Conservation (phyloP, 2,797 vertebrate species). For the Muscicapa comitata region DNA sequence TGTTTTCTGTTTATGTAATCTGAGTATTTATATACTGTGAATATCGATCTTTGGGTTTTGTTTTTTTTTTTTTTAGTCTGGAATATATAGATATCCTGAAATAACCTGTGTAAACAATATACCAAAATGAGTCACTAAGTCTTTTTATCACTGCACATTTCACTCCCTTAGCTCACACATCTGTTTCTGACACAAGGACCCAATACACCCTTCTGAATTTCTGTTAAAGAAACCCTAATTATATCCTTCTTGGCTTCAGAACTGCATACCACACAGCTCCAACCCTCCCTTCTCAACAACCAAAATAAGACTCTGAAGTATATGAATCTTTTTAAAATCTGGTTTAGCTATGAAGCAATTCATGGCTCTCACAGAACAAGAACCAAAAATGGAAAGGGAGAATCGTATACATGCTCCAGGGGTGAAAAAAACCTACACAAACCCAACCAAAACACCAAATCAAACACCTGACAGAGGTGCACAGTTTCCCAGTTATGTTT, state of each 20-base stretch:
- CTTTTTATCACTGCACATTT: background rate
- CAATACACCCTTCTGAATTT: background rate
- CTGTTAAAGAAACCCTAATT: background rate
- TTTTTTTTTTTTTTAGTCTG: background rate
- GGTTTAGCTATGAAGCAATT: background rate
- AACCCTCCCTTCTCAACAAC: background rate
- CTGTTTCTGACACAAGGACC: background rate
- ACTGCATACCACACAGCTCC: background rate
- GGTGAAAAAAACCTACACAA: background rate
- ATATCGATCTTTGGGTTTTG: rapidly evolving
- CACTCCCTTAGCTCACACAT: background rate
- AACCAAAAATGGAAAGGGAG: background rate
- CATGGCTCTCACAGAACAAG: background rate
- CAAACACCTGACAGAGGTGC: background rate
- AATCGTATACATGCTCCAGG: background rate
- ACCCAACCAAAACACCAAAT: background rate
- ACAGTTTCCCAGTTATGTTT: background rate
- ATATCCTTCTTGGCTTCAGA: background rate
- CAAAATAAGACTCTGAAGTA: background rate
- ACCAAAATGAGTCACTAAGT: background rate
- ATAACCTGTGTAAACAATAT: background rate
- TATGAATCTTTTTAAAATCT: background rate
- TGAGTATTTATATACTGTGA: background rate
- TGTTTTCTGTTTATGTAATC: background rate
- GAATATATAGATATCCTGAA: background rate